phyloP scores from a whole-genome alignment of 2,113 vertebrate genomes.

The Falco punctatus region DNA sequence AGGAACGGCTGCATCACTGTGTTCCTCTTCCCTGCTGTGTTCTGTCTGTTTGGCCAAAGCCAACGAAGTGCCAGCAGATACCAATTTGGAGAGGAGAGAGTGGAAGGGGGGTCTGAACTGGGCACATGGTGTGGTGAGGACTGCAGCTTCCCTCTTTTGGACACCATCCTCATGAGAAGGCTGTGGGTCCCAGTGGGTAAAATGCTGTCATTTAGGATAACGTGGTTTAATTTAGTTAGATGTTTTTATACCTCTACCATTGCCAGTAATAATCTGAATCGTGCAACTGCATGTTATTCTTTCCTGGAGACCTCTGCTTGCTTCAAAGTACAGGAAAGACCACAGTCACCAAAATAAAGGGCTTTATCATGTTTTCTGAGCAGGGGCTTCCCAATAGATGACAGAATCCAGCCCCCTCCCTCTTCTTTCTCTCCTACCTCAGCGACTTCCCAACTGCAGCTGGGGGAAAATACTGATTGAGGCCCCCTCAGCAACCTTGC shows the following conservation, averaged over 20 bases:
- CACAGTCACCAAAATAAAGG: background rate
- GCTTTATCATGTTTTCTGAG: background rate
- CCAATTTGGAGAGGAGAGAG: background rate
- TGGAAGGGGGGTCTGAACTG: background rate
- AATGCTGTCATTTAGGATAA: background rate
- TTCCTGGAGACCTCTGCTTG: background rate
- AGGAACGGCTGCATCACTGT: background rate
- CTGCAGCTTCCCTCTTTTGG: background rate
- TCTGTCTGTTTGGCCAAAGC: background rate
- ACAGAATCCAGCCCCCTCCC: background rate
- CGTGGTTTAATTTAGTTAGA: background rate
- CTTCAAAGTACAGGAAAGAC: background rate
- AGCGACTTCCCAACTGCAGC: background rate
- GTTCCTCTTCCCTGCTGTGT: background rate
- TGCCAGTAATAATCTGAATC: background rate
- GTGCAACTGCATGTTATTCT: background rate
- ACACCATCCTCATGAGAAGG: background rate
- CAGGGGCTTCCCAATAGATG: background rate
- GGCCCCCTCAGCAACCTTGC: background rate
- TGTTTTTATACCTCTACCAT: background rate
- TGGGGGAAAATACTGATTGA: background rate
- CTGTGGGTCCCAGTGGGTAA: background rate
- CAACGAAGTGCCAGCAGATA: background rate
- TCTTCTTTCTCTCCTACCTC: background rate
- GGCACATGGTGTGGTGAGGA: background rate